A percentile compares a stretch with the other conserved stretches of the same genome.
Conservation (phyloP, 92 coral and sea anemone genomes). For the Porites evermanni region DNA sequence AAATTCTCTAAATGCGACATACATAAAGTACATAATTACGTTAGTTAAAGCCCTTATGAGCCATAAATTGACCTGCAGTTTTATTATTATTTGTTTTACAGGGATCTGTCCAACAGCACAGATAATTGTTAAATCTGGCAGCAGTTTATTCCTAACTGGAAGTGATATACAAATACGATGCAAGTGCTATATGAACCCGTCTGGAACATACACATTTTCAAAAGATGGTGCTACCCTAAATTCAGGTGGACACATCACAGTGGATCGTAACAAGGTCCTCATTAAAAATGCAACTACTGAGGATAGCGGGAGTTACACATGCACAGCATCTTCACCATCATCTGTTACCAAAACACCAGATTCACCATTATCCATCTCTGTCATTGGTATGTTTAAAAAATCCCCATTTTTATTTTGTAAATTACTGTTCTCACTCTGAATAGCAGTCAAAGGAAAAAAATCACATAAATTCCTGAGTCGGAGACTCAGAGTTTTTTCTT, state of each 20-base stretch:
- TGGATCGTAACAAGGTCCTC: conserved; percentile 49
- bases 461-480: no score
- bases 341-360: not conserved
- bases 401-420: no score
- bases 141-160: conserved; percentile 18
- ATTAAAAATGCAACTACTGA: conserved; percentile 48
- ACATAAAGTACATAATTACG: no score
- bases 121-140: conserved; percentile 25
- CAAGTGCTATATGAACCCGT: conserved; percentile 55
- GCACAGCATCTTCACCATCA: conserved; percentile 59
- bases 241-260: conserved; percentile 18
- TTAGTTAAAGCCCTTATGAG: not conserved
- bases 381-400: conserved; percentile 40
- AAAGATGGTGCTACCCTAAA: conserved; percentile 53
- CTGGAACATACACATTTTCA: conserved; percentile 68
- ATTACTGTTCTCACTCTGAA: no score
- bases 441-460: no score
- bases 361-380: conserved; percentile 16
- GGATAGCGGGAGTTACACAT: conserved; percentile 79
- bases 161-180: conserved; percentile 44
- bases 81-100: not conserved
- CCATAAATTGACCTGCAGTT: not conserved
- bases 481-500: no score
- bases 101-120: conserved; percentile 52
- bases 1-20: conserved; percentile 21